A percentile compares a stretch with the other conserved stretches of the same genome.
Evolutionary conservation across 1,140 invertebrate species (phyloP).

Genomic region (Drosophila sp.): DNA sequence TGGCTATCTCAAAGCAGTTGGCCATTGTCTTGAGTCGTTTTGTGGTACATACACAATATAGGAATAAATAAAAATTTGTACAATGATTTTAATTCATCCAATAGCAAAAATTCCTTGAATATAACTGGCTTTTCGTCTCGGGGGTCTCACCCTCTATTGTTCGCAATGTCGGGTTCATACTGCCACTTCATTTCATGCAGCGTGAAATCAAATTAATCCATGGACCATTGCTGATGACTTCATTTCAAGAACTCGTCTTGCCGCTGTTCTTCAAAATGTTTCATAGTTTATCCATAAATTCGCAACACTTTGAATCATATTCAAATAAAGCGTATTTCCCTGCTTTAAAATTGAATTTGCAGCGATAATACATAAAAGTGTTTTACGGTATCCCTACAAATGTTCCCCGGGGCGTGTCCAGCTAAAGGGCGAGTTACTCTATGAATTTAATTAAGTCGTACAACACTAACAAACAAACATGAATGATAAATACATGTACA

Average conservation of each 20-base stretch:
- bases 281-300: constrained; percentile 66
- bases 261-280: constrained; percentile 21
- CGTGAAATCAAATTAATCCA: constrained; percentile 83
- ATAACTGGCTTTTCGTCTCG: constrained; percentile 32
- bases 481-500: constrained; percentile 15
- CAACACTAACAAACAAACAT: constrained; percentile 29
- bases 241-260: constrained; percentile 47
- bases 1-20: constrained; percentile 69
- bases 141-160: constrained; percentile 26
- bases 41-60: constrained; percentile 70
- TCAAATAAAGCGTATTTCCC: constrained; percentile 74
- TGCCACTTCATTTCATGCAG: constrained; percentile 70
- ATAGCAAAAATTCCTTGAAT: constrained; percentile 32
- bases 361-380: constrained; percentile 1
- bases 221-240: constrained; percentile 76
- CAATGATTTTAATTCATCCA: constrained; percentile 64
- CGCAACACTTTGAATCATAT: constrained; percentile 81
- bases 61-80: constrained; percentile 76
- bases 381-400: background rate
- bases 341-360: constrained; percentile 18
- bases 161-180: constrained; percentile 53
- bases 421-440: constrained; percentile 32
- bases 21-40: constrained; percentile 72
- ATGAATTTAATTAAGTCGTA: constrained; percentile 74
- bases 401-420: constrained; percentile 43